Base-by-base conservation (phyloP, 2,797 vertebrate species). In the Threskiornis aethiopicus region DNA sequence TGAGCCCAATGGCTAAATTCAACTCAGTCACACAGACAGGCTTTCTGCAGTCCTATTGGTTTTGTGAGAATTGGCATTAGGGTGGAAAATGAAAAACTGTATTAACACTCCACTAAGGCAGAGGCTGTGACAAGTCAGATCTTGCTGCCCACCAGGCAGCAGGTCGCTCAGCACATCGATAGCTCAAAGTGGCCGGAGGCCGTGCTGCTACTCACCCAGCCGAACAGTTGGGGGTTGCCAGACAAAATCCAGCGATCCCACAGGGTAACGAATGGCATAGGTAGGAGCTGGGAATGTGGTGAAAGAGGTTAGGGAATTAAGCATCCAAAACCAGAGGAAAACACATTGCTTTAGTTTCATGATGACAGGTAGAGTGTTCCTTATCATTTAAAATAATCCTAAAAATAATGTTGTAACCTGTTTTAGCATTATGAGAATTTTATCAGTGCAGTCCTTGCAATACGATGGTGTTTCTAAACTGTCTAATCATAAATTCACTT, bases 1-100 rank as follows among this genome's bases (percentile, higher is more conserved):
- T 83, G 77, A 87, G 26, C 49, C 42, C 21, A 41, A 3, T 28
- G 26, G 20, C 61, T 41, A 77, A 31, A 71, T 70, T 71, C 37
- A 85, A 2, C 22, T 62, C 6, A 21, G 15, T 31, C 1, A 0
- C 33, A 52, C 10, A 71, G 41, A 29, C 0, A 1, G 44, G 33
- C 28, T 79, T 21, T 76, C 73, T 79, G 54, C 46, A 47, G 0
- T 33, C 35, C 18, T 42, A 0, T 57, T 57, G 57, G 10, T 11
- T 79, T 85, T 75, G 69, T 62, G 47, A 83, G 47, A 77, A 41
- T 42, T 70, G 20, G 19, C 33, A 39, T 51, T 22, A 35, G 46
- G 55, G 31, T n/a, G 75, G 59, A 62, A 85, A 87, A 59, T 25
- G 12, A 70, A 85, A 83, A 80, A 47, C 5, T 0, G 0, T 44